phyloP scores from a whole-genome alignment of 2,797 vertebrate species.

The Micromesistius poutassou region DNA sequence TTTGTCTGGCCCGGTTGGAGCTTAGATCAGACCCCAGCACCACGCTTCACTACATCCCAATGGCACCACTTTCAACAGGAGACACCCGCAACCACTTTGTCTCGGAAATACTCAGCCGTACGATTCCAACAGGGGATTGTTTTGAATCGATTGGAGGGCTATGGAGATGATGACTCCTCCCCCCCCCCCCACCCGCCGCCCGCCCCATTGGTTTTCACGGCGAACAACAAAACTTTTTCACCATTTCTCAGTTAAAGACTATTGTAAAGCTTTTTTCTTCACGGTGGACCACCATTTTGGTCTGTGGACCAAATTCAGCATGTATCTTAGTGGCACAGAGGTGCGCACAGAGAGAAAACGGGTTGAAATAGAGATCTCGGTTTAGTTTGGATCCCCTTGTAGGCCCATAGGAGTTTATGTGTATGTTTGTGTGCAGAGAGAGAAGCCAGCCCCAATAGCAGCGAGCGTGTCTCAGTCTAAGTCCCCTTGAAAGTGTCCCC shows the following conservation, averaged over 20 bases:
- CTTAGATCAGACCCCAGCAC: constrained; percentile 61
- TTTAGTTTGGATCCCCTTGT: constrained; percentile 60
- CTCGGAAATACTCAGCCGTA: constrained; percentile 55
- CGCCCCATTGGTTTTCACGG: not conserved
- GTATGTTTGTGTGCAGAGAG: constrained; percentile 72
- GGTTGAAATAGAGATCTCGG: constrained; percentile 67
- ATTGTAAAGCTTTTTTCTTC: constrained; percentile 44
- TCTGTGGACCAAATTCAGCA: constrained; percentile 22
- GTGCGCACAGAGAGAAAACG: constrained; percentile 37
- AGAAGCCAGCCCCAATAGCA: constrained; percentile 59
- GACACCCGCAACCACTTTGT: constrained; percentile 63
- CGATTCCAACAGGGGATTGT: constrained; percentile 31
- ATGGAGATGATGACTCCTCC: too few species aligned
- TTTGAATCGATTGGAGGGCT: not conserved
- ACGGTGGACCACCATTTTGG: not conserved
- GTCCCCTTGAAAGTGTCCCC: constrained; percentile 77
- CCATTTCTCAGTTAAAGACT: constrained; percentile 23
- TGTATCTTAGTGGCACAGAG: constrained; percentile 30
- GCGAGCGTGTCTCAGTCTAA: constrained; percentile 72
- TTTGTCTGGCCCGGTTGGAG: constrained; percentile 66
- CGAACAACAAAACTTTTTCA: not conserved
- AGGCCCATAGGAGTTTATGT: constrained; percentile 64
- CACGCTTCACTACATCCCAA: constrained; percentile 74
- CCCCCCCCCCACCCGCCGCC: not conserved
- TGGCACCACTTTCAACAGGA: constrained; percentile 48